phyloP scores from a whole-genome alignment of 1,140 invertebrate genomes.

The Adoxophyes honmai region DNA sequence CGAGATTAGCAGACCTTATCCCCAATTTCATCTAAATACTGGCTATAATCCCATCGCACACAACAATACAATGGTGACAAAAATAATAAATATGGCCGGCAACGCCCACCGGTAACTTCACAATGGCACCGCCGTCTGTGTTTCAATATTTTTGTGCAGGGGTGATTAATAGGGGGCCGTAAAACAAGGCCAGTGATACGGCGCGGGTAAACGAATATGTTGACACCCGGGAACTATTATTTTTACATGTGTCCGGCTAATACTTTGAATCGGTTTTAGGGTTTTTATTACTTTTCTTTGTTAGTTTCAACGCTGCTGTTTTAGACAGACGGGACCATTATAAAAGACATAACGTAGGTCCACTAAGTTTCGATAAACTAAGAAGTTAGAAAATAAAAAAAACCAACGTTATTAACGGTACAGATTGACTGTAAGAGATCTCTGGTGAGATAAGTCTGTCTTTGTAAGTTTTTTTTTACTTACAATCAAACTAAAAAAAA shows the following conservation, averaged over 20 bases:
- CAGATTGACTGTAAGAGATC: no score
- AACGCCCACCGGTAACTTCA: slow-evolving; percentile 51
- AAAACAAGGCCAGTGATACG: slow-evolving; percentile 60
- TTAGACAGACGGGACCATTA: no score
- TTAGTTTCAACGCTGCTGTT: no score
- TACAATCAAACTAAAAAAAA: no score
- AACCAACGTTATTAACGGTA: no score
- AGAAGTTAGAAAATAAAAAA: no score
- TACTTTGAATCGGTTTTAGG: background rate
- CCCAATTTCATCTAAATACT: slow-evolving; percentile 75
- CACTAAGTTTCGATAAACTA: no score
- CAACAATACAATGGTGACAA: slow-evolving; percentile 64
- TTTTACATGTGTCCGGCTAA: background rate
- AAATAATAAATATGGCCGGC: slow-evolving; percentile 72
- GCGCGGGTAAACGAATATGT: background rate
- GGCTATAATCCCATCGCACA: slow-evolving; percentile 49
- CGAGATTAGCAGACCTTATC: slow-evolving; percentile 67
- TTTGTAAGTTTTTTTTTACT: no score
- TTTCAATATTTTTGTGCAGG: slow-evolving; percentile 66
- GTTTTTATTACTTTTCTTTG: no score
- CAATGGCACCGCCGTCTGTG: slow-evolving; percentile 25
- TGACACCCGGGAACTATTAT: slow-evolving; percentile 10
- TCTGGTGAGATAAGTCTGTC: no score
- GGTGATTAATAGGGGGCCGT: slow-evolving; percentile 57
- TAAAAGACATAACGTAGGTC: no score